Evolutionary conservation across 2,888 invertebrate genomes (phyloP).

Genomic region (Drosophila emarginata): DNA sequence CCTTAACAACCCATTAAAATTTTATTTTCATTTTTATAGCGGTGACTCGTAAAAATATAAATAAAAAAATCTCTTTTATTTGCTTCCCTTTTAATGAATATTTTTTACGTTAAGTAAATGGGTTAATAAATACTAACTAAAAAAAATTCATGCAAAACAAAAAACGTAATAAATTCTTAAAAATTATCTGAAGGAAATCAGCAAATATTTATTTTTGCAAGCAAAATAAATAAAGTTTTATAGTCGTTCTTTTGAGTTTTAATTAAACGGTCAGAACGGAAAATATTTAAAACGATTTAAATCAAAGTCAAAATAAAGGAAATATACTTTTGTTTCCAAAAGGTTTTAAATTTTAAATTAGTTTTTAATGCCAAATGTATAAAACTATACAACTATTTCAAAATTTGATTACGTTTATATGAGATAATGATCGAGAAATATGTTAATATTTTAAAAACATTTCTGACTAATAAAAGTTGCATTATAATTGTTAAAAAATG

Average conservation of each 20-base stretch:
- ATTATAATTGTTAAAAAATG: too few relatives aligned
- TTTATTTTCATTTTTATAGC: conserved; percentile 21
- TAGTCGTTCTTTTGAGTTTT: not conserved
- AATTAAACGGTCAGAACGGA: not conserved
- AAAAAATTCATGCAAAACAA: not conserved
- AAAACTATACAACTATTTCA: too few relatives aligned
- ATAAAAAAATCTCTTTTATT: conserved; percentile 9
- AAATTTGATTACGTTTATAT: too few relatives aligned
- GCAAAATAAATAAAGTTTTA: not conserved
- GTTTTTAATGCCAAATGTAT: too few relatives aligned
- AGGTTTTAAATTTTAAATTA: too few relatives aligned
- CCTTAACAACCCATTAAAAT: conserved; percentile 46
- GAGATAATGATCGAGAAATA: too few relatives aligned
- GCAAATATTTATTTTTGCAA: not conserved
- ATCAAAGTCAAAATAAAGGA: too few relatives aligned
- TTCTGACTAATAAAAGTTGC: too few relatives aligned
- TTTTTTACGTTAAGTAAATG: not conserved
- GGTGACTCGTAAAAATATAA: not conserved
- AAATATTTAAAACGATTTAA: too few relatives aligned
- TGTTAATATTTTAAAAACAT: too few relatives aligned
- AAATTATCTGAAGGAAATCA: not conserved
- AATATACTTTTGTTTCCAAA: too few relatives aligned
- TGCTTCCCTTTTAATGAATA: not conserved
- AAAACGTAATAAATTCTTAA: not conserved
- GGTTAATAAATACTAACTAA: conserved; percentile 1